These are phyloP conservation scores for Cryptotermes secundus DNA, from an alignment of 1,140 invertebrate genomes.

Conservation along the genomic window DNA sequence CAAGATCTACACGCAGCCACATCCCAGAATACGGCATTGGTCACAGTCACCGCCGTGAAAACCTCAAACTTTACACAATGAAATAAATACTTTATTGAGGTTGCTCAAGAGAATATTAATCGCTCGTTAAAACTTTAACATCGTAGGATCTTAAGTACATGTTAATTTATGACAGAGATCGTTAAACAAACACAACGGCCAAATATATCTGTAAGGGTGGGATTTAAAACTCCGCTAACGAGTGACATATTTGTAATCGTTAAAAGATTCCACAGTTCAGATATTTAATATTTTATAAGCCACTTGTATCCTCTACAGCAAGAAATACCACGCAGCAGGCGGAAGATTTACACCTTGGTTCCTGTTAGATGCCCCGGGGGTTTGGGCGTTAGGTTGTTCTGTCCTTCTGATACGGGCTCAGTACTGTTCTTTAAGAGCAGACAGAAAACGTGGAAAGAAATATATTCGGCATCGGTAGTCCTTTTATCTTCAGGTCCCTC, in stretches of 20 bases:
- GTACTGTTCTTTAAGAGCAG: no score
- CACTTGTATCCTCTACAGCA: not conserved
- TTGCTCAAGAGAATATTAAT: not conserved
- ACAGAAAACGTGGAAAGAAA: no score
- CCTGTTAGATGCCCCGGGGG: not conserved
- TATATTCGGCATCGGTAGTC: no score
- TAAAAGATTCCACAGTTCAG: not conserved
- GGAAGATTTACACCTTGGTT: not conserved
- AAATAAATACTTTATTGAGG: not conserved
- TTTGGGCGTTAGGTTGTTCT: not conserved
- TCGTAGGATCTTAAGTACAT: not conserved
- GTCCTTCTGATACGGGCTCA: no score
- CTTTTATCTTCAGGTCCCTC: no score
- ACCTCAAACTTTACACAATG: no score
- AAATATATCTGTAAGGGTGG: not conserved
- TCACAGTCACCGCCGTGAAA: no score
- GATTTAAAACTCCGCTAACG: not conserved
- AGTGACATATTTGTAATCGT: not conserved
- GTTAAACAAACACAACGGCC: not conserved
- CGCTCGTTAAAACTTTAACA: not conserved
- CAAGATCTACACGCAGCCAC: no score
- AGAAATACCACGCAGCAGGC: not conserved
- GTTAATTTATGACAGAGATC: not conserved
- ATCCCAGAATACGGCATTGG: no score
- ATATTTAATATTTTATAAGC: not conserved